Evolutionary conservation across 2,888 invertebrate genomes (phyloP).

Genomic region (Homarus gammarus): DNA sequence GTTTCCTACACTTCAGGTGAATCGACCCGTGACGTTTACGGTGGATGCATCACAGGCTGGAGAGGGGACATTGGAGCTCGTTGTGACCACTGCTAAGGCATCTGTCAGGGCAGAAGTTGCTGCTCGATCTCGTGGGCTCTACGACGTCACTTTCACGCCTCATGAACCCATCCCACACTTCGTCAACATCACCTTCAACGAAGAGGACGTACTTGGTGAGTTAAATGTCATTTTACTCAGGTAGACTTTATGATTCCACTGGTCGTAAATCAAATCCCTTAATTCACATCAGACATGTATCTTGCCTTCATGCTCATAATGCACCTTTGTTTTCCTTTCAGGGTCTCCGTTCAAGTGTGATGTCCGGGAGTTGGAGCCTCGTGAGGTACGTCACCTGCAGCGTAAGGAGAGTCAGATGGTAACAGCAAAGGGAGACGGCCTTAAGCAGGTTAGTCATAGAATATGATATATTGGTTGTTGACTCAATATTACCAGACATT

Average conservation of each 20-base stretch:
- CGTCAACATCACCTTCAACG: constrained; percentile 96
- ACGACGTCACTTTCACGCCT: constrained; percentile 95
- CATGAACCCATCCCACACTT: constrained; percentile 93
- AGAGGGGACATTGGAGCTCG: constrained; percentile 93
- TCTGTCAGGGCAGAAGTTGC: constrained; percentile 94
- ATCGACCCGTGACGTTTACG: constrained; percentile 93
- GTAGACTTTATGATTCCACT: too few relatives aligned
- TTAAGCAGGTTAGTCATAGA: constrained; percentile 77
- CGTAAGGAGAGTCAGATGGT: constrained; percentile 77
- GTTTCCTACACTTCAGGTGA: too few relatives aligned
- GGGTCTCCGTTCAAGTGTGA: constrained; percentile 93
- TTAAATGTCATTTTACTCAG: too few relatives aligned
- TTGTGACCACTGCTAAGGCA: constrained; percentile 92
- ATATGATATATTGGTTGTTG: neutral
- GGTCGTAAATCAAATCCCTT: too few relatives aligned
- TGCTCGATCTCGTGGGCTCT: constrained; percentile 92
- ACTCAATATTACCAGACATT: neutral
- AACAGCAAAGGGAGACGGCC: constrained; percentile 79
- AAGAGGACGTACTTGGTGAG: constrained; percentile 88
- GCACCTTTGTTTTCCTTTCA: constrained; percentile 74
- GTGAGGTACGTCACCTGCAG: constrained; percentile 77
- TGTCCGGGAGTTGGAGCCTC: constrained; percentile 77
- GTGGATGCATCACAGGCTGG: constrained; percentile 97
- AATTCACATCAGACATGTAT: too few relatives aligned
- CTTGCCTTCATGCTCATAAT: too few relatives aligned